These are phyloP conservation scores for Aphidius gifuensis DNA, from an alignment of 1,140 invertebrate species.

Conservation along the genomic window DNA sequence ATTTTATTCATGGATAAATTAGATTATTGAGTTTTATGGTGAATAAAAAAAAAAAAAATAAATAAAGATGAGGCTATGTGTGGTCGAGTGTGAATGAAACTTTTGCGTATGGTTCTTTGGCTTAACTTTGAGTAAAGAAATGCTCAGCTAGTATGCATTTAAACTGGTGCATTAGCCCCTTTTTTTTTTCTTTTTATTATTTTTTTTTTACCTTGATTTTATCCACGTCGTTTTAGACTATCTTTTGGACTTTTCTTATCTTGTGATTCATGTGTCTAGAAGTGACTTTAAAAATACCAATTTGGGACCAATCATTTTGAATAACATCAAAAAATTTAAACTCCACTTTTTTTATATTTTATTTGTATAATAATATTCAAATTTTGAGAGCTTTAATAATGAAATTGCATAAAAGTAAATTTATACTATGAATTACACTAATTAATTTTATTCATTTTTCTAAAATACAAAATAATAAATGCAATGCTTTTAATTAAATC, in stretches of 20 bases:
- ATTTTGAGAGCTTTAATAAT: no score
- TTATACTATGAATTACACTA: no score
- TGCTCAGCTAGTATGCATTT: conserved; percentile 48
- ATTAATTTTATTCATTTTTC: background rate
- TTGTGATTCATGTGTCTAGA: conserved; percentile 31
- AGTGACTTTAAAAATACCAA: conserved; percentile 22
- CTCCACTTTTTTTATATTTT: no score
- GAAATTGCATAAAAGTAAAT: no score
- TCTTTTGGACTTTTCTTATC: background rate
- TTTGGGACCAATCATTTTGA: conserved; percentile 4
- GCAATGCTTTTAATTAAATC: no score
- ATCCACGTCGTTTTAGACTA: conserved; percentile 28
- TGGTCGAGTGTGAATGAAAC: conserved; percentile 16
- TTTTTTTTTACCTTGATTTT: conserved; percentile 25
- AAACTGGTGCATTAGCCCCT: conserved; percentile 46
- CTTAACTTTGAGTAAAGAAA: conserved; percentile 34
- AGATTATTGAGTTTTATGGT: no score
- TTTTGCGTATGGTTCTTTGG: conserved; percentile 17
- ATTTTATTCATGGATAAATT: no score
- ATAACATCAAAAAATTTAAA: background rate
- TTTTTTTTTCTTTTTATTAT: no score
- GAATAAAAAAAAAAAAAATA: no score
- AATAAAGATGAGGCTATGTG: background rate
- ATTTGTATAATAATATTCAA: no score
- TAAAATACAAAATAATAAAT: no score